These are phyloP conservation scores for Pseudonaja textilis DNA, from an alignment of 2,113 vertebrate genomes.

Conservation along the genomic window DNA sequence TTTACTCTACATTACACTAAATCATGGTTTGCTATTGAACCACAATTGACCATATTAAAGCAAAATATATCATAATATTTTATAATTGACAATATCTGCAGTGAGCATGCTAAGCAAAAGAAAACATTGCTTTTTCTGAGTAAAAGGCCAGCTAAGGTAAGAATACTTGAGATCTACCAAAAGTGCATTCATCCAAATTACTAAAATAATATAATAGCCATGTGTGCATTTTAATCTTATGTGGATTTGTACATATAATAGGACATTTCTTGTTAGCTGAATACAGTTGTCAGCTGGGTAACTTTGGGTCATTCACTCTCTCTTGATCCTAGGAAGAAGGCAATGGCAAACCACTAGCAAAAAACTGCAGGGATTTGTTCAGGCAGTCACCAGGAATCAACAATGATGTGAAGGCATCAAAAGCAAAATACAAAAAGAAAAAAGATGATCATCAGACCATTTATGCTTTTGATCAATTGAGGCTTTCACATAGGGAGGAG, in stretches of 20 bases:
- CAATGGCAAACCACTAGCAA: not conserved
- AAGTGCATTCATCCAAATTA: not conserved
- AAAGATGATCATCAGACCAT: not conserved
- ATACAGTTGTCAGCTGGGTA: not conserved
- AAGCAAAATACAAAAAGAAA: not conserved
- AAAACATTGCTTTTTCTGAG: not conserved
- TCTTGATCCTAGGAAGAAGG: not conserved
- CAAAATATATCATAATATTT: not conserved
- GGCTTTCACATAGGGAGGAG: not conserved
- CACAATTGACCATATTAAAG: not conserved
- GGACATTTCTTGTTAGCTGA: not conserved
- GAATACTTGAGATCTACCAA: not conserved
- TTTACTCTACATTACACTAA: not conserved
- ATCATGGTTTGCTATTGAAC: not conserved
- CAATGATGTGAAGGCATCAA: not conserved
- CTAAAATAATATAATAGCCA: not conserved
- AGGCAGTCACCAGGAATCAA: not conserved
- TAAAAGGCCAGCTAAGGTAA: not conserved
- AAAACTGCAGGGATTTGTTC: not conserved
- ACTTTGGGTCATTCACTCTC: not conserved
- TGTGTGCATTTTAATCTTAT: not conserved
- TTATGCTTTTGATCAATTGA: not conserved
- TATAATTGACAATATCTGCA: not conserved
- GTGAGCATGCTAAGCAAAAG: not conserved
- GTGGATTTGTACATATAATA: not conserved